phyloP scores from a whole-genome alignment of 2,888 invertebrate genomes.

The Stenodema calcarata region DNA sequence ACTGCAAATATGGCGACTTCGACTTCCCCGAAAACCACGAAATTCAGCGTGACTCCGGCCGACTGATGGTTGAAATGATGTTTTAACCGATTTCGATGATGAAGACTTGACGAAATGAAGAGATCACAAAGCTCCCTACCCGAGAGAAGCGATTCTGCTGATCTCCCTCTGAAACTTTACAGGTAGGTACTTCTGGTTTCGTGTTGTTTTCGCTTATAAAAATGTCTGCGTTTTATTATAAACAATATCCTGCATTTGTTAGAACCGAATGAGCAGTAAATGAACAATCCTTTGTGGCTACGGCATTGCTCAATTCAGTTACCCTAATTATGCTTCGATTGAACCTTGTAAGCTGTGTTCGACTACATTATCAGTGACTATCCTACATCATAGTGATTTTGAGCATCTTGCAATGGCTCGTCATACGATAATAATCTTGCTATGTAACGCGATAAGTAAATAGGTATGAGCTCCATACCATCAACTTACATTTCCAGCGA shows the following conservation, averaged over 20 bases:
- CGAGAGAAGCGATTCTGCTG: constrained; percentile 65
- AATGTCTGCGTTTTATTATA: too few species aligned
- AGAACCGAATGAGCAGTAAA: too few species aligned
- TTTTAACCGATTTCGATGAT: background rate
- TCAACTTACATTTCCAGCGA: background rate
- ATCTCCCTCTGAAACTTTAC: constrained; percentile 67
- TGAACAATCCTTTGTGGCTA: too few species aligned
- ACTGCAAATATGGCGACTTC: constrained; percentile 15
- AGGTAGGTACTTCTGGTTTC: constrained; percentile 62
- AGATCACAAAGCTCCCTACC: constrained; percentile 65
- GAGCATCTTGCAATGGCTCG: background rate
- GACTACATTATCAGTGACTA: background rate
- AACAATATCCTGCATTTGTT: too few species aligned
- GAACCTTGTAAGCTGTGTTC: background rate
- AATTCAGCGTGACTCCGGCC: background rate
- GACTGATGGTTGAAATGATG: background rate
- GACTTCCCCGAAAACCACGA: background rate
- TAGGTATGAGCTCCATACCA: background rate
- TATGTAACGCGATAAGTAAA: background rate
- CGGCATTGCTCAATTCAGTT: too few species aligned
- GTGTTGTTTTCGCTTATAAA: too few species aligned
- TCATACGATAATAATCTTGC: background rate
- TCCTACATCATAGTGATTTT: background rate
- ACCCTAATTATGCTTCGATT: background rate
- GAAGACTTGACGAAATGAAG: constrained; percentile 67